phyloP scores from a whole-genome alignment of 2,797 vertebrate genomes.

The Eulemur albifrons region DNA sequence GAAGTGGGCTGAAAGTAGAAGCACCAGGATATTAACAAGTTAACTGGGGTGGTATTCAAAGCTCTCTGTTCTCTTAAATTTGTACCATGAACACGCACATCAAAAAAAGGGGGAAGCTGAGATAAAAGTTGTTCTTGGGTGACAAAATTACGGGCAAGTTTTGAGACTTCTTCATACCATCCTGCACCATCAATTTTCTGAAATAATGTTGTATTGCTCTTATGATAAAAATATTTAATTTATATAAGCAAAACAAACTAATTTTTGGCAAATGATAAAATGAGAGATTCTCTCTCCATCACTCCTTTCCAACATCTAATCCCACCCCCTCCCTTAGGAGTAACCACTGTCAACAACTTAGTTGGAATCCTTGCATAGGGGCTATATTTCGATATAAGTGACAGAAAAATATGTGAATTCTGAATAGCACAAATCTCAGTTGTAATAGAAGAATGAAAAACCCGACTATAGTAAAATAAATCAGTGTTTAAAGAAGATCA shows the following conservation, averaged over 20 bases:
- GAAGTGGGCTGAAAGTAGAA: not conserved
- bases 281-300: not conserved
- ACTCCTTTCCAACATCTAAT: not conserved
- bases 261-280: conserved; percentile 37
- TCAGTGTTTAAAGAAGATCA: not conserved
- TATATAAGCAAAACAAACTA: conserved; percentile 3
- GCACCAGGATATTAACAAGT: not conserved
- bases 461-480: not conserved
- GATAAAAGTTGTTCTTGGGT: conserved; percentile 38
- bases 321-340: not conserved
- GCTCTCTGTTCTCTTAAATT: not conserved
- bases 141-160: not conserved
- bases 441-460: conserved; percentile 28
- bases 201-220: conserved; percentile 43
- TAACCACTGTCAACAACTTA: conserved; percentile 16
- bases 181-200: not conserved
- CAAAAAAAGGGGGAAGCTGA: not conserved
- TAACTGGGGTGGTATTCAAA: not conserved
- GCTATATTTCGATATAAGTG: conserved; percentile 26
- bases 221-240: conserved; percentile 25
- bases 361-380: not conserved
- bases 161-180: not conserved
- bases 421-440: not conserved
- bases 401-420: conserved; percentile 39
- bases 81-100: not conserved